These are phyloP conservation scores for Chaetops frenatus DNA, from an alignment of 2,113 vertebrate genomes.

Conservation along the genomic window DNA sequence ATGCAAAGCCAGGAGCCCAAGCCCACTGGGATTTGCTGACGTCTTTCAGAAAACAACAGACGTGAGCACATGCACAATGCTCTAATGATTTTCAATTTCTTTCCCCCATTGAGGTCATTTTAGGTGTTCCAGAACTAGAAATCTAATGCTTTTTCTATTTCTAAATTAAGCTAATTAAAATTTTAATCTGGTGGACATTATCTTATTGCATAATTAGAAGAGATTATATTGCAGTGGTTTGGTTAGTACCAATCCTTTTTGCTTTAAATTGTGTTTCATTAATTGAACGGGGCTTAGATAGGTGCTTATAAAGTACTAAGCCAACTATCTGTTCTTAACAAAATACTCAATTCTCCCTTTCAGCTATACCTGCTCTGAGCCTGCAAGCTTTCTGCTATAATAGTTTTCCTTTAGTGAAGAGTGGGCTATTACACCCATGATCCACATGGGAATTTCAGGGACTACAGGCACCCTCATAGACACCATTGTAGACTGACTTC, in stretches of 20 bases:
- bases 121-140: constrained; percentile 1
- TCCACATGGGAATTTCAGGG: background rate
- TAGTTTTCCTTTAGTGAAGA: background rate
- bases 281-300: constrained; percentile 3
- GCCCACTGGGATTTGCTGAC: background rate
- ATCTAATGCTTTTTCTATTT: background rate
- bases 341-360: background rate
- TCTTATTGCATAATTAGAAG: constrained; percentile 26
- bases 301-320: background rate
- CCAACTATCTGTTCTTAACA: background rate
- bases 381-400: background rate
- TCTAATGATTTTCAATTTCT: background rate
- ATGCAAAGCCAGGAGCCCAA: background rate
- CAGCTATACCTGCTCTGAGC: background rate
- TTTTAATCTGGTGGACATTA: constrained; percentile 33
- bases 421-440: background rate
- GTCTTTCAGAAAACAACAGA: background rate
- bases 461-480: fast-evolving
- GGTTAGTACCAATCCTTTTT: background rate
- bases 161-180: constrained; percentile 48
- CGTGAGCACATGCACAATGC: background rate
- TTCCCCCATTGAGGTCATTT: background rate
- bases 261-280: constrained; percentile 2
- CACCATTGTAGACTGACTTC: background rate
- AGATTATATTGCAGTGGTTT: background rate